phyloP scores from a whole-genome alignment of 37 sponge, comb jelly and placozoan genomes.

The Spongilla lacustris region DNA sequence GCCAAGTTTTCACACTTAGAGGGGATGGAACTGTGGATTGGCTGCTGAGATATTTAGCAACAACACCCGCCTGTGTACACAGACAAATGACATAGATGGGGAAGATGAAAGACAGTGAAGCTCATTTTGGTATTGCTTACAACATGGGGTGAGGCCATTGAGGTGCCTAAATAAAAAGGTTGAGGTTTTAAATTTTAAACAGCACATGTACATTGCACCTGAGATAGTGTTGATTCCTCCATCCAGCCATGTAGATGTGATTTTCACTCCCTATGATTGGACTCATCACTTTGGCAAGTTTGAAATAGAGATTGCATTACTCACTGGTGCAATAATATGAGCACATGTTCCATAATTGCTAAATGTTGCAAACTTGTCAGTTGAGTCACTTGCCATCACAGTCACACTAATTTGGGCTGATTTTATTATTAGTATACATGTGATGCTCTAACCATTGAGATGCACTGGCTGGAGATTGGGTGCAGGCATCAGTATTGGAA shows the following conservation, averaged over 20 bases:
- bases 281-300: neutral
- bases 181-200: neutral
- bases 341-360: constrained; percentile 80
- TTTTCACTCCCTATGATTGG: constrained; percentile 43
- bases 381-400: constrained; percentile 57
- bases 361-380: constrained; percentile 52
- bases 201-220: neutral
- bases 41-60: neutral
- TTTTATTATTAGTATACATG: neutral
- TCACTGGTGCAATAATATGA: constrained; percentile 80
- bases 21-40: neutral
- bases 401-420: constrained; percentile 22
- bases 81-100: no score
- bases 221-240: constrained; percentile 37
- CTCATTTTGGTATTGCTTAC: neutral
- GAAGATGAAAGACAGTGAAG: no score
- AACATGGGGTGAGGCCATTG: constrained; percentile 62
- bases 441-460: neutral
- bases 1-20: neutral
- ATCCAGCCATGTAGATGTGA: constrained; percentile 36
- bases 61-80: neutral
- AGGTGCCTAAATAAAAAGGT: constrained; percentile 21
- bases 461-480: constrained; percentile 62
- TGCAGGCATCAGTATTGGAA: constrained; percentile 55
- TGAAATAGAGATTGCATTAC: neutral